Evolutionary conservation across 2,797 vertebrate genomes (phyloP).

Genomic region (Sitta carolinensis): DNA sequence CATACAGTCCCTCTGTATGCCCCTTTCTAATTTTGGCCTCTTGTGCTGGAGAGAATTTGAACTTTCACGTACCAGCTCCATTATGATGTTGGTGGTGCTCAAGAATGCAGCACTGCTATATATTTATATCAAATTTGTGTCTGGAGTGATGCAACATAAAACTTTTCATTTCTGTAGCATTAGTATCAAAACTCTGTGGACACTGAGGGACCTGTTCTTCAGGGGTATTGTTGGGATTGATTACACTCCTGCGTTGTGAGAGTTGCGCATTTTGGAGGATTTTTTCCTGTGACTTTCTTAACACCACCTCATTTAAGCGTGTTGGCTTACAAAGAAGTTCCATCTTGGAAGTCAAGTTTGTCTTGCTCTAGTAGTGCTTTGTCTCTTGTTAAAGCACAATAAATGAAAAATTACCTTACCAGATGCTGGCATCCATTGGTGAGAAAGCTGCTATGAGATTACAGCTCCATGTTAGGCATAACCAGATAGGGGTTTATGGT

Average conservation of each 20-base stretch:
- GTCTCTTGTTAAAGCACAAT: not conserved
- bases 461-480: not conserved
- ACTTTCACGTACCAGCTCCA: not conserved
- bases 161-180: not conserved
- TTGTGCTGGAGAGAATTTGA: not conserved
- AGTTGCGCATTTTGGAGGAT: not conserved
- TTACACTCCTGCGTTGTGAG: not conserved
- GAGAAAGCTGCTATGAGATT: not conserved
- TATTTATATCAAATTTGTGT: not conserved
- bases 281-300: not conserved
- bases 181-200: not conserved
- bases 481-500: not conserved
- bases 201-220: not conserved
- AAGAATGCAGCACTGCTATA: not conserved
- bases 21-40: conserved; percentile 12
- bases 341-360: not conserved
- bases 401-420: not conserved
- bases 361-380: not conserved
- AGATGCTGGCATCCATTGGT: not conserved
- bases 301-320: not conserved
- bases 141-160: not conserved
- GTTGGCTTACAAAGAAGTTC: not conserved
- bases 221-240: not conserved
- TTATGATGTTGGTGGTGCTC: not conserved
- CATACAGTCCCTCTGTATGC: not conserved